Evolutionary conservation across 1,140 invertebrate species (phyloP).

Genomic region (Trichonephila inaurata): DNA sequence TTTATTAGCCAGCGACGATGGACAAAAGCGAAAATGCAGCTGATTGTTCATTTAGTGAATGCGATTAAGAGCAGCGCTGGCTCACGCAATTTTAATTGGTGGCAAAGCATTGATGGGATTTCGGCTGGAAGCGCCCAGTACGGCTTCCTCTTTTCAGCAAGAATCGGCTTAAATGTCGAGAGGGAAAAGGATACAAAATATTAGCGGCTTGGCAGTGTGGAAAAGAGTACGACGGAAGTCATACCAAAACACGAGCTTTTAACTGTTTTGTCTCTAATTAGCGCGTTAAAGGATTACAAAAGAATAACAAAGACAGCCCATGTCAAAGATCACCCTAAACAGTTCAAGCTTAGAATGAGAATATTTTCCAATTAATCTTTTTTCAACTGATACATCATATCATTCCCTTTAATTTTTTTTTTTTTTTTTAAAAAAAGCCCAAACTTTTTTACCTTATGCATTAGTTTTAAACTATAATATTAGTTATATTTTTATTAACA

Average conservation of each 20-base stretch:
- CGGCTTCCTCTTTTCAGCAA: constrained; percentile 17
- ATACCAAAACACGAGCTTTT: constrained; percentile 6
- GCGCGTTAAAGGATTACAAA: background rate
- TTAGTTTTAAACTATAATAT: too few species aligned
- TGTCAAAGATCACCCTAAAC: too few species aligned
- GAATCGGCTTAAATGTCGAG: background rate
- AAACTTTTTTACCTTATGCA: too few species aligned
- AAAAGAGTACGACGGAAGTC: background rate
- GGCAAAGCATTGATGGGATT: constrained; percentile 50
- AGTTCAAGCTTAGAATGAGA: too few species aligned
- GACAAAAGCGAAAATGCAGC: constrained; percentile 26
- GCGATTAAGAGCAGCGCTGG: constrained; percentile 45
- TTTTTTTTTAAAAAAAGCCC: too few species aligned
- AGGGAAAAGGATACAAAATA: background rate
- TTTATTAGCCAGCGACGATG: background rate
- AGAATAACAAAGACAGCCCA: too few species aligned
- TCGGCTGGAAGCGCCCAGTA: constrained; percentile 1
- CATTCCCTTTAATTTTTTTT: too few species aligned
- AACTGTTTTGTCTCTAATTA: background rate
- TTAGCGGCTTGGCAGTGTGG: constrained; percentile 4
- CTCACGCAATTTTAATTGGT: constrained; percentile 53
- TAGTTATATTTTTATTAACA: too few species aligned
- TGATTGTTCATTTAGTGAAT: constrained; percentile 52
- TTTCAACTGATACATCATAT: too few species aligned
- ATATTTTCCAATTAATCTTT: too few species aligned